Conservation (phyloP, 2,888 invertebrate genomes). For the Archips xylosteana region DNA sequence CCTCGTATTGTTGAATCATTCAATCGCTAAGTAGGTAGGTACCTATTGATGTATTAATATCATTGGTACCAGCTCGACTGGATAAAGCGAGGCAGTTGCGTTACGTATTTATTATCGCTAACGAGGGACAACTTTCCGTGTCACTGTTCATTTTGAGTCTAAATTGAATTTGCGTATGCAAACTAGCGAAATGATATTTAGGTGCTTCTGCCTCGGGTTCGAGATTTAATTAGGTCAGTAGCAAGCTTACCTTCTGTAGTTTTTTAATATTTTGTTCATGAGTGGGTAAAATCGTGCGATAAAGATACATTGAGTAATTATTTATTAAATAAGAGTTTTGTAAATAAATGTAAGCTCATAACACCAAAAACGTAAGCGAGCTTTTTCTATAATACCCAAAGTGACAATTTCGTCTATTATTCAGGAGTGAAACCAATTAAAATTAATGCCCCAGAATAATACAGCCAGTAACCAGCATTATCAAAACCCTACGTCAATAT, state of each 20-base stretch:
- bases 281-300: no score
- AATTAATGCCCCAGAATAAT: not conserved
- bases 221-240: not conserved
- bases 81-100: not conserved
- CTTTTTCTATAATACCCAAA: not conserved
- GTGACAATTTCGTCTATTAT: slow-evolving; percentile 2
- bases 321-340: no score
- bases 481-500: not conserved
- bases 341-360: no score
- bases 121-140: not conserved
- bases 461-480: not conserved
- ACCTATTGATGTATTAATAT: not conserved
- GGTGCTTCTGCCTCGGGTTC: not conserved
- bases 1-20: not conserved
- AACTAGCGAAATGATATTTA: not conserved
- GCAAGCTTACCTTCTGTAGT: not conserved
- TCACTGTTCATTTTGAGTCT: not conserved
- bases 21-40: slow-evolving; percentile 1
- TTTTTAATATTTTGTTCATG: not conserved
- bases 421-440: slow-evolving; percentile 1
- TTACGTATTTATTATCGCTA: not conserved
- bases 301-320: no score
- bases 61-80: not conserved
- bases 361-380: not conserved
- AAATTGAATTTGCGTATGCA: not conserved